phyloP scores from a whole-genome alignment of 2,113 vertebrate genomes.

The Pteruthius melanotis region DNA sequence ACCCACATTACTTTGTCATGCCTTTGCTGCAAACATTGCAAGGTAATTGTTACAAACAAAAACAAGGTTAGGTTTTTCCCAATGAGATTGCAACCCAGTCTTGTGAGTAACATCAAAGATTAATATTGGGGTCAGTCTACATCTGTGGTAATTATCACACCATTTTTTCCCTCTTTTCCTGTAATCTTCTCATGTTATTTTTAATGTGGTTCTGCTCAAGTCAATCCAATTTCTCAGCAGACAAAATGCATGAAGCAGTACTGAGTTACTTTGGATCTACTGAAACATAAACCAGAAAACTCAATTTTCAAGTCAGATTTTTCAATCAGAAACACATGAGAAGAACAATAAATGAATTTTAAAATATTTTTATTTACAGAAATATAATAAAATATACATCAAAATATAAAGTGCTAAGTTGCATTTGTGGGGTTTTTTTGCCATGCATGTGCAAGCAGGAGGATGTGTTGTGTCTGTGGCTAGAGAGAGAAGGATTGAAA shows the following conservation, averaged over 20 bases:
- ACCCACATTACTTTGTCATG: not conserved
- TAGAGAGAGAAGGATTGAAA: not conserved
- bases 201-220: conserved; percentile 58
- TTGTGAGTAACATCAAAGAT: conserved; percentile 1
- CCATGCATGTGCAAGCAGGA: not conserved
- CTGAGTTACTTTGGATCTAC: conserved; percentile 50
- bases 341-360: conserved; percentile 47
- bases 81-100: conserved; percentile 22
- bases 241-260: conserved; percentile 34
- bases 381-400: not conserved
- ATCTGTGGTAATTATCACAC: conserved; percentile 46
- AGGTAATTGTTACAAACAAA: conserved; percentile 28
- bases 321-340: conserved; percentile 55
- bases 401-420: not conserved
- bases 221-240: conserved; percentile 65
- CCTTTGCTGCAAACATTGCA: conserved; percentile 1
- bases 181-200: conserved; percentile 39
- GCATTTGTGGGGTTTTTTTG: not conserved
- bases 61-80: conserved; percentile 13
- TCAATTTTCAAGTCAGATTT: conserved; percentile 65
- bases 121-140: not conserved
- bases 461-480: not conserved
- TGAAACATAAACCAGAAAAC: conserved; percentile 65
- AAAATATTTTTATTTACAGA: conserved; percentile 37
- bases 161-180: conserved; percentile 6